Conservation (phyloP, 2,113 vertebrate genomes). For the Ciconia stormi region DNA sequence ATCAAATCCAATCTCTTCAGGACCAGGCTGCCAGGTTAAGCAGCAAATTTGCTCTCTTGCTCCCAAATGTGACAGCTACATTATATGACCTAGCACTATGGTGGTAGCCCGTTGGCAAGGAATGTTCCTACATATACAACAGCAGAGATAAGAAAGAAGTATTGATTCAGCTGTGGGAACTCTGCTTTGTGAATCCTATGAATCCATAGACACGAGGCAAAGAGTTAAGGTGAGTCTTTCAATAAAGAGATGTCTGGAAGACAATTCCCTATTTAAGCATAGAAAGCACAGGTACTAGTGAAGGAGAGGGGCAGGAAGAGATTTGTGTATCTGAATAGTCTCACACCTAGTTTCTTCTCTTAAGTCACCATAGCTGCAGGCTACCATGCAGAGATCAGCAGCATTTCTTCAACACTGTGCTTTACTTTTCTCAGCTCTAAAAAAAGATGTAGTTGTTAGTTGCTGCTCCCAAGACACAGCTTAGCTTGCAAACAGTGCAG, state of each 20-base stretch:
- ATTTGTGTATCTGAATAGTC: not conserved
- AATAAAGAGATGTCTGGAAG: not conserved
- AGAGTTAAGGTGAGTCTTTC: not conserved
- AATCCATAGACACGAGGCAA: not conserved
- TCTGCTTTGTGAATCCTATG: not conserved
- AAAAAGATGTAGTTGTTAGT: not conserved
- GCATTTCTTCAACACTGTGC: not conserved
- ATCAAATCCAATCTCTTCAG: not conserved
- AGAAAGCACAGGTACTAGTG: not conserved
- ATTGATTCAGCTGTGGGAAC: not conserved
- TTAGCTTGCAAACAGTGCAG: slow-evolving; percentile 45
- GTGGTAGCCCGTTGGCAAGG: not conserved
- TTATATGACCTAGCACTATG: not conserved
- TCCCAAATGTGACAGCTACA: not conserved
- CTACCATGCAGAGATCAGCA: not conserved
- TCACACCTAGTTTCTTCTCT: not conserved
- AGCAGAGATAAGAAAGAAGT: not conserved
- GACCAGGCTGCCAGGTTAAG: not conserved
- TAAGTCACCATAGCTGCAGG: not conserved
- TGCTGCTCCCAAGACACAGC: slow-evolving; percentile 38
- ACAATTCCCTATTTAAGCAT: not conserved
- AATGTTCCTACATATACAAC: not conserved
- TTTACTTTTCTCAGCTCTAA: slow-evolving; percentile 18
- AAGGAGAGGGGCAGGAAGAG: not conserved
- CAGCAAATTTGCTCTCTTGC: not conserved